Percentiles rank a stretch among this genome's conserved stretches.
These are phyloP conservation scores for Pachypeltis micranthus DNA, from an alignment of 1,140 invertebrate genomes.

Conservation along the genomic window DNA sequence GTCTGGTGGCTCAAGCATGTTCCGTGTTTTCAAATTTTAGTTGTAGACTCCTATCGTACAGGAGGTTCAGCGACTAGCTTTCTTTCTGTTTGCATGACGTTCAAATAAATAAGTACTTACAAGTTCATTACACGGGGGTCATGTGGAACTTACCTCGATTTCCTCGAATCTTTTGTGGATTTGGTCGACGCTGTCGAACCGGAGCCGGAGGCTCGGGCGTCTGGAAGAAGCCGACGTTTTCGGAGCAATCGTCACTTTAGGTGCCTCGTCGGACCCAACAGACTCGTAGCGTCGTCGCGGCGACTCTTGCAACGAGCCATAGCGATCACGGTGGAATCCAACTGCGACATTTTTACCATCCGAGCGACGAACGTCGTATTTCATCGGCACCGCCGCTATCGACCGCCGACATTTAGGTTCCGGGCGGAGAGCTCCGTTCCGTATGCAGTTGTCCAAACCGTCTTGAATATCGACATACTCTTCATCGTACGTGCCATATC, in stretches of 20 bases:
- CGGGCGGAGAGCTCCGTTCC: not conserved
- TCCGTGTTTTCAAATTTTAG: not conserved
- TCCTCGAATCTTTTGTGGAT: not conserved
- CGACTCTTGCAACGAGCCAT: not conserved
- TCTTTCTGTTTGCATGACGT: too few species aligned
- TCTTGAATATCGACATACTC: slow-evolving; percentile 1
- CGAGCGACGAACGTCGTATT: not conserved
- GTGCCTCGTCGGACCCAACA: not conserved
- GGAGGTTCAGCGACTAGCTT: too few species aligned
- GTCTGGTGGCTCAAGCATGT: not conserved
- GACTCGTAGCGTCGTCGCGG: not conserved
- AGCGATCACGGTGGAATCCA: slow-evolving; percentile 2
- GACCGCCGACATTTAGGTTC: slow-evolving; percentile 9
- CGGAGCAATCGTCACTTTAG: not conserved
- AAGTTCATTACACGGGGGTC: too few species aligned
- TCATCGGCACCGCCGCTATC: not conserved
- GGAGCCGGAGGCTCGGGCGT: not conserved
- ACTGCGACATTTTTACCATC: not conserved
- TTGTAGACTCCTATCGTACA: not conserved
- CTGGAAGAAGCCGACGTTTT: not conserved
- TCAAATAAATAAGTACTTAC: not conserved
- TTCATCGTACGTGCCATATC: not conserved
- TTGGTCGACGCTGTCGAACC: not conserved
- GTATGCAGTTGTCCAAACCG: not conserved
- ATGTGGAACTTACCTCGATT: not conserved